Base-by-base conservation (phyloP, 1,140 invertebrate species). In the Drosophila sulfurigaster region DNA sequence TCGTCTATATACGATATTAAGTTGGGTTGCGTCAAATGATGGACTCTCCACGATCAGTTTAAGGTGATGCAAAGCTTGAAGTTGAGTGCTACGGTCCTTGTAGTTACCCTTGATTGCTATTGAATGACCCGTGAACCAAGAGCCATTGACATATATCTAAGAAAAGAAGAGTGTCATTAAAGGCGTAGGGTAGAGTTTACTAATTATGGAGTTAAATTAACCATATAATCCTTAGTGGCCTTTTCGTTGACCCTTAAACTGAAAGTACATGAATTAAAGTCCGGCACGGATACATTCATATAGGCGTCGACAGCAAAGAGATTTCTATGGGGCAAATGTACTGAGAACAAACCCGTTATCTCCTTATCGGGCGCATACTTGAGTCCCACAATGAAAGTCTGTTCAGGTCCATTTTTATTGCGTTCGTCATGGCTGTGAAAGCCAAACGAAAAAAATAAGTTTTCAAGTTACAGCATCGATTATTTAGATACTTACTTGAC, bases 121-220 rank as follows among this genome's bases (percentile, higher is more conserved):
- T 45, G 95, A 96, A 58, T 96, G 95, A 1, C 96, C 96, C 64
- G 95, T 96, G 82, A 97, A 97, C 96, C 96, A 97, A 0, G 95
- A 94, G 0, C 96, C 96, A 3, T 94, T 93, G 32, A 96, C 93
- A 46, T 96, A 95, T 4, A 96, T 87, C 93, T 96, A 74, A 16
- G 4, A 79, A 68, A 49, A 28, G 7, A 13, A n/a, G 1, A 5
- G 2, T 8, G 3, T 8, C 15, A 8, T 35, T 30, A 5, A 5
- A 32, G 1, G 30, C 5, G 6, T 32, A 32, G 30, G 7, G 5
- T 32, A 11, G 16, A 56, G 11, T 5, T 11, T 6, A 6, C 1
- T 1, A 16, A 5, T n/a, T n/a, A 11, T 1, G 8, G 8, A 3
- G 0, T 11, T 28, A 0, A 5, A 63, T 60, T 92, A 92, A 95